Percentiles rank a stretch among this genome's conserved stretches.
phyloP scores from a whole-genome alignment of 2,113 vertebrate genomes.

The Urocolius indicus region DNA sequence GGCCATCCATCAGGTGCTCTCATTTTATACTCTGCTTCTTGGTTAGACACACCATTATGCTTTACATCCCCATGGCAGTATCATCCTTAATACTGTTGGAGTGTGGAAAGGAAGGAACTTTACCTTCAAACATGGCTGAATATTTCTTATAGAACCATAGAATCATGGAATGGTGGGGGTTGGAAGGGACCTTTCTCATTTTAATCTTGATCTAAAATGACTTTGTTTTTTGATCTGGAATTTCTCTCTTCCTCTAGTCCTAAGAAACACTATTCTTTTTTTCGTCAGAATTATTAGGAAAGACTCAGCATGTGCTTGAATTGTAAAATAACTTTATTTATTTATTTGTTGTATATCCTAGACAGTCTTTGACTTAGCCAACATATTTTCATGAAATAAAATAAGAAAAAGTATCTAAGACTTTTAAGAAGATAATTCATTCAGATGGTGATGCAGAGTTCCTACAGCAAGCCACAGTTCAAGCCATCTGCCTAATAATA shows the following conservation, averaged over 20 bases:
- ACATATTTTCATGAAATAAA: not conserved
- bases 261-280: not conserved
- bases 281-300: not conserved
- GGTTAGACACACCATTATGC: not conserved
- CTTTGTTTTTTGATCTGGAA: not conserved
- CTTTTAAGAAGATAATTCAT: conserved; percentile 3
- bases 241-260: not conserved
- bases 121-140: not conserved
- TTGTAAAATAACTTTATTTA: not conserved
- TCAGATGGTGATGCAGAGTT: not conserved
- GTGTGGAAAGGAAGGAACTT: not conserved
- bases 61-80: not conserved
- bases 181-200: too few relatives aligned
- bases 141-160: not conserved
- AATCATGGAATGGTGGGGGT: too few relatives aligned
- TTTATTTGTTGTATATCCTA: not conserved
- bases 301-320: not conserved
- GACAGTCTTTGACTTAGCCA: not conserved
- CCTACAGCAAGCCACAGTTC: conserved; percentile 17
- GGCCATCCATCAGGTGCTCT: not conserved
- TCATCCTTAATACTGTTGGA: not conserved
- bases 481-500: conserved; percentile 37
- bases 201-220: not conserved
- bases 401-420: not conserved
- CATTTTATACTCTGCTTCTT: not conserved